Percentiles rank a stretch among this genome's conserved stretches.
phyloP scores from a whole-genome alignment of 1,140 invertebrate species.

The Tetragnatha versicolor region DNA sequence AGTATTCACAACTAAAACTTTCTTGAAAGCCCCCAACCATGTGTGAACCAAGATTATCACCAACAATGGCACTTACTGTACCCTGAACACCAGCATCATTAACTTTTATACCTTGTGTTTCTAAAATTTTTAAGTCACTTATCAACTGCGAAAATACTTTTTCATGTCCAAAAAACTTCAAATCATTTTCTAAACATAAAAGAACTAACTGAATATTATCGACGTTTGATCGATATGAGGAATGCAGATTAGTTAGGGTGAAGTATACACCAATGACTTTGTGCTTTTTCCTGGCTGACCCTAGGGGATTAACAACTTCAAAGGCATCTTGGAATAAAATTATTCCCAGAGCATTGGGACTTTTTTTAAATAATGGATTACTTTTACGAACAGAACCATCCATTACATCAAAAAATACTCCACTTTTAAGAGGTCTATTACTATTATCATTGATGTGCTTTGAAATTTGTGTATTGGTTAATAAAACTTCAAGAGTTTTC shows the following conservation, averaged over 20 bases:
- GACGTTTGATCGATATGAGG: background rate
- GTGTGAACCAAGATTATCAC: background rate
- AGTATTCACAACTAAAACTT: background rate
- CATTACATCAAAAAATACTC: background rate
- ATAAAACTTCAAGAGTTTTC: too few species aligned
- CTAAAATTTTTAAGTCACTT: background rate
- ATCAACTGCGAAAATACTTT: background rate
- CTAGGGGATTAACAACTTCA: background rate
- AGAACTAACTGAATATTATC: conserved; percentile 1
- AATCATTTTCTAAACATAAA: background rate
- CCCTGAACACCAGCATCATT: background rate
- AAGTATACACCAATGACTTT: background rate
- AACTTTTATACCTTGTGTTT: background rate
- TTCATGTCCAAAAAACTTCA: background rate
- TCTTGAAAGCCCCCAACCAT: background rate
- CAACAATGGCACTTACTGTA: background rate
- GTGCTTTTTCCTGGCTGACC: background rate
- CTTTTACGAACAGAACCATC: conserved; percentile 1
- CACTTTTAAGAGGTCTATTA: background rate
- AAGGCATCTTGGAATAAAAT: background rate
- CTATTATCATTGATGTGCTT: too few species aligned
- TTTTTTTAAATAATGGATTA: background rate
- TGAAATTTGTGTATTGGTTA: too few species aligned
- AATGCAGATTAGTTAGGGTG: background rate
- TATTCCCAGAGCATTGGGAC: background rate